phyloP scores from a whole-genome alignment of 2,797 vertebrate species.

The Erethizon dorsatum region DNA sequence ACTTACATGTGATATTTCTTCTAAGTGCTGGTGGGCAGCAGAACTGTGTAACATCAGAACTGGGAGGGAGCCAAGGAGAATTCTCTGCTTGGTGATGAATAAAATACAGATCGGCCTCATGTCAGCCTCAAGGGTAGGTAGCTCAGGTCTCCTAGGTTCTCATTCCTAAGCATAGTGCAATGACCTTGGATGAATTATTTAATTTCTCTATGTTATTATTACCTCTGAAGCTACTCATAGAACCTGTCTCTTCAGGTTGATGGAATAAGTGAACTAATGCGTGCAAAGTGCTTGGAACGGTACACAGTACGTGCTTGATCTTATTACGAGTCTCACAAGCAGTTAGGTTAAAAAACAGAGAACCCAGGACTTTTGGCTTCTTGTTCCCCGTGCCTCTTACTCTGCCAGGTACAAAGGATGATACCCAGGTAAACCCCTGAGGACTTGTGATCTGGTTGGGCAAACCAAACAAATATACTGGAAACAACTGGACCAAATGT shows the following conservation, averaged over 20 bases:
- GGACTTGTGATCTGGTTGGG: background rate
- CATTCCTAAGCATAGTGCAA: background rate
- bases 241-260: background rate
- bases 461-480: background rate
- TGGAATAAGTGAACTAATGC: slow-evolving; percentile 9
- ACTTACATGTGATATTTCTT: background rate
- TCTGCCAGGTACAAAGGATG: background rate
- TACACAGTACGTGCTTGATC: background rate
- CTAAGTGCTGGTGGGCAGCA: background rate
- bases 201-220: slow-evolving; percentile 4
- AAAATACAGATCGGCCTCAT: background rate
- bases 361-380: background rate
- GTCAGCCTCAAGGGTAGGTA: background rate
- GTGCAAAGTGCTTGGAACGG: background rate
- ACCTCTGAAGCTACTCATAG: slow-evolving; percentile 20
- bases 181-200: background rate
- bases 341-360: slow-evolving; percentile 1
- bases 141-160: background rate
- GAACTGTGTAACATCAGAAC: background rate
- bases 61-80: background rate
- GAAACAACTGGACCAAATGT: background rate
- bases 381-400: background rate
- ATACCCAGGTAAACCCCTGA: background rate
- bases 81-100: background rate
- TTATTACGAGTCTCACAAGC: background rate